Evolutionary conservation across 2,113 vertebrate genomes (phyloP).

Genomic region (Amblyornis subalaris): DNA sequence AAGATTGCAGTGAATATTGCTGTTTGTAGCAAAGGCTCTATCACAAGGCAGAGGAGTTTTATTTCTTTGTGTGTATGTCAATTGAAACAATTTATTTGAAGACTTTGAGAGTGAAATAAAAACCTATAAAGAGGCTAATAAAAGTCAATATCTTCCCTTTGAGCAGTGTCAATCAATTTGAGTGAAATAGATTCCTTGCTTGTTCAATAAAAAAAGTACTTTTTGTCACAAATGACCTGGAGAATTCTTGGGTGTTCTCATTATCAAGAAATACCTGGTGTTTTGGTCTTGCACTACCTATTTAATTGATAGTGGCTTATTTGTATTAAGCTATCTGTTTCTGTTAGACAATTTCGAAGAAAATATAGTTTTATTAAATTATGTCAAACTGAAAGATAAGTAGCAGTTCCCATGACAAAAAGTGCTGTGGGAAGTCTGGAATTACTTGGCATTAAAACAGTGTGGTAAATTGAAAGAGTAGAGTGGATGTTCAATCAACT

Average conservation of each 20-base stretch:
- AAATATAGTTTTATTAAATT: not conserved
- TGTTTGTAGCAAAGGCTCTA: not conserved
- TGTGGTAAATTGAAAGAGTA: not conserved
- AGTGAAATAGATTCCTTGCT: not conserved
- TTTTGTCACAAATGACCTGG: slow-evolving; percentile 7
- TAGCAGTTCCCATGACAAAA: not conserved
- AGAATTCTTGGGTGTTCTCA: not conserved
- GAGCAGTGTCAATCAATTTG: slow-evolving; percentile 9
- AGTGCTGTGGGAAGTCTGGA: not conserved
- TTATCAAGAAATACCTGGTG: not conserved
- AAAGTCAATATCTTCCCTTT: slow-evolving; percentile 33
- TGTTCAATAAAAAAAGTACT: not conserved
- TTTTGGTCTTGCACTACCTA: not conserved
- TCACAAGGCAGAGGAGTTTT: not conserved
- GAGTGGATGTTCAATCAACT: not conserved
- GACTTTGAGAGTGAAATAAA: not conserved
- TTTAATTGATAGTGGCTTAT: not conserved
- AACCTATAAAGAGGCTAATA: slow-evolving; percentile 26
- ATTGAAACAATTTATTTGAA: slow-evolving; percentile 31
- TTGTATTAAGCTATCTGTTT: not conserved
- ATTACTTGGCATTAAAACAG: not conserved
- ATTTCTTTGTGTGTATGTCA: not conserved
- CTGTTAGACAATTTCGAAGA: not conserved
- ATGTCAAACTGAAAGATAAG: not conserved
- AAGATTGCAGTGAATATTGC: not conserved